phyloP scores from a whole-genome alignment of 1,140 invertebrate genomes.

The Lethocerus indicus region DNA sequence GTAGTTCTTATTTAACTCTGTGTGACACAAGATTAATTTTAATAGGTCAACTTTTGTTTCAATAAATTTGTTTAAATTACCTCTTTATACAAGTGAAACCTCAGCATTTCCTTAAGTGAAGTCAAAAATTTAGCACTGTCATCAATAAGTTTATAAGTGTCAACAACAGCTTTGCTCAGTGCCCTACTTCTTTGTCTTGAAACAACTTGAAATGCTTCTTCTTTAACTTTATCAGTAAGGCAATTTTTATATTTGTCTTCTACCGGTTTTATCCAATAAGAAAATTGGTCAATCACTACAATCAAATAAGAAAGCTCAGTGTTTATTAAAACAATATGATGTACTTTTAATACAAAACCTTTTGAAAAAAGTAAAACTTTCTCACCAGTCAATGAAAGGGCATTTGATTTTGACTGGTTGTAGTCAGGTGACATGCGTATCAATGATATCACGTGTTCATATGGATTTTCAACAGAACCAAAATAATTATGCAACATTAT shows the following conservation, averaged over 20 bases:
- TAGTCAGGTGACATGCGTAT: constrained; percentile 4
- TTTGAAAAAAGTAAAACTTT: neutral
- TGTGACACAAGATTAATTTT: neutral
- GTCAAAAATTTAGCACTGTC: constrained; percentile 33
- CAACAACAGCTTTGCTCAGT: constrained; percentile 34
- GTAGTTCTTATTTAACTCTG: neutral
- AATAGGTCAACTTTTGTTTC: neutral
- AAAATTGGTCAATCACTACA: constrained; percentile 39
- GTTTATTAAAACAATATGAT: neutral
- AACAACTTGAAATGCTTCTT: constrained; percentile 38
- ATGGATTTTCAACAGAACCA: neutral
- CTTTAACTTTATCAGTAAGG: constrained; percentile 32
- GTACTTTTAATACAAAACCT: neutral
- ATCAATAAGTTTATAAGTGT: constrained; percentile 33
- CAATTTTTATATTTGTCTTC: constrained; percentile 23
- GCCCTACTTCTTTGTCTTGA: constrained; percentile 31
- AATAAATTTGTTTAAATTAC: constrained; percentile 15
- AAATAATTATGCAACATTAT: constrained; percentile 6
- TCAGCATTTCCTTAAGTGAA: constrained; percentile 31
- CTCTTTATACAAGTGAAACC: constrained; percentile 39
- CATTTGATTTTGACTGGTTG: constrained; percentile 3
- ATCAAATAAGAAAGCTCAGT: constrained; percentile 13
- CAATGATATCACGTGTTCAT: constrained; percentile 1
- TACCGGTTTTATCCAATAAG: constrained; percentile 26
- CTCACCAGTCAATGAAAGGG: constrained; percentile 10